Base-by-base conservation (phyloP, 2,888 invertebrate species). In the Lepidocyrtinus sp. region DNA sequence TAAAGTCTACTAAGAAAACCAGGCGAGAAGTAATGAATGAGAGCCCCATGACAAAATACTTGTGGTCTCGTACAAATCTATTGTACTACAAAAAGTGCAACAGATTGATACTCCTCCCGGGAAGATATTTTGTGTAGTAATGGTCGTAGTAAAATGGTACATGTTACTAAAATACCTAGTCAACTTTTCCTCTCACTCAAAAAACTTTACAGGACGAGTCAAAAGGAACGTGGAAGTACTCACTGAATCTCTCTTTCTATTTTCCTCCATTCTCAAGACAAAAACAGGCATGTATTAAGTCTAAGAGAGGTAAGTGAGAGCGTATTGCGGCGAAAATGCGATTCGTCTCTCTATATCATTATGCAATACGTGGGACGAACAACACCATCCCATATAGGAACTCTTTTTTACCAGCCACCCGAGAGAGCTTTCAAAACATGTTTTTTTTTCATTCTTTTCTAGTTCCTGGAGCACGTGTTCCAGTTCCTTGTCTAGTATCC, bases 401-500 rank as follows among this genome's bases (percentile, higher is more conserved):
- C n/a, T n/a, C n/a, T n/a, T n/a, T n/a, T n/a, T n/a, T n/a, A n/a
- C n/a, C n/a, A n/a, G n/a, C n/a, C n/a, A n/a, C n/a, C n/a, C n/a
- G n/a, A 36, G 19, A 21, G 15, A 61, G 22, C 61, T 15, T 19
- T 55, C 5, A 45, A 36, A 24, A 69, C 61, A n/a, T 64, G 17
- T 45, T 46, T 7, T 67, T 12, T 67, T 17, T n/a, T 62, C 21
- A 21, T 59, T 45, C 27, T 64, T 19, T 45, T 36, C 17, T 7
- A 46, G n/a, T 9, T 9, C 21, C 63, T 72, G 63, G 26, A 72
- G 72, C 72, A 72, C 72, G 64, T 72, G 72, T 63, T 72, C 63
- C 72, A 72, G 15, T 70, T 70, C 36, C 36, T 3, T n/a, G n/a
- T 19, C 3, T 12, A 22, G 7, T 21, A 21, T 69, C 59, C 12